A percentile compares a stretch with the other conserved stretches of the same genome.
Conservation (phyloP, 2,113 vertebrate genomes). For the Centrocercus urophasianus region DNA sequence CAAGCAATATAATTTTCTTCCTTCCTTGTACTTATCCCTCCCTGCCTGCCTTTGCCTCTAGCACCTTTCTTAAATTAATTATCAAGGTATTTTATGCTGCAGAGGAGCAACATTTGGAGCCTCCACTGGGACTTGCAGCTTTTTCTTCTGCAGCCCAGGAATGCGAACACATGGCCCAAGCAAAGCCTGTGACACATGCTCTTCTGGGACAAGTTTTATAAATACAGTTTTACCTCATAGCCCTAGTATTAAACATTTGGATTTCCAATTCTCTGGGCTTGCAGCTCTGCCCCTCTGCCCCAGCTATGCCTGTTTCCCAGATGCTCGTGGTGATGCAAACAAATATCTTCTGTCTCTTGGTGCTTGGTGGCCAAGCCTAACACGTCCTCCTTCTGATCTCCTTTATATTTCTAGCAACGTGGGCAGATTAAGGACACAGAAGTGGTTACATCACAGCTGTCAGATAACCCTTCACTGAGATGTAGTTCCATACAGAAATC, state of each 20-base stretch:
- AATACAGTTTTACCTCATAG: background rate
- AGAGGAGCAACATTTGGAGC: background rate
- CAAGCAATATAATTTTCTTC: background rate
- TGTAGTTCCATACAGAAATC: too few relatives aligned
- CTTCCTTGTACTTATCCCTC: background rate
- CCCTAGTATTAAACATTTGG: background rate
- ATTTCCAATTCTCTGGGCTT: background rate
- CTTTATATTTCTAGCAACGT: background rate
- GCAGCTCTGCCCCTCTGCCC: too few relatives aligned
- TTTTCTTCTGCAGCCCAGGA: background rate
- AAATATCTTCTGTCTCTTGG: background rate
- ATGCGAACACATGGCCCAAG: rapidly evolving
- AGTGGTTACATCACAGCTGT: background rate
- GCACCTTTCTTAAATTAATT: slow-evolving; percentile 3
- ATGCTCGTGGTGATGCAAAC: rapidly evolving
- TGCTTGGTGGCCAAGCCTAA: background rate
- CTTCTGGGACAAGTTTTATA: background rate
- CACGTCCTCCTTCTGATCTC: background rate
- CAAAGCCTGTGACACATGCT: background rate
- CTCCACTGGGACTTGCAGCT: background rate
- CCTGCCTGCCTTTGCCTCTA: slow-evolving; percentile 35
- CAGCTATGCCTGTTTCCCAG: background rate
- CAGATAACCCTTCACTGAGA: background rate
- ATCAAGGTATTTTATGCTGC: background rate
- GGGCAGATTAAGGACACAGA: background rate